A percentile compares a stretch with the other conserved stretches of the same genome.
Conservation (phyloP, 2,113 vertebrate species). For the Phaethornis superciliosus region DNA sequence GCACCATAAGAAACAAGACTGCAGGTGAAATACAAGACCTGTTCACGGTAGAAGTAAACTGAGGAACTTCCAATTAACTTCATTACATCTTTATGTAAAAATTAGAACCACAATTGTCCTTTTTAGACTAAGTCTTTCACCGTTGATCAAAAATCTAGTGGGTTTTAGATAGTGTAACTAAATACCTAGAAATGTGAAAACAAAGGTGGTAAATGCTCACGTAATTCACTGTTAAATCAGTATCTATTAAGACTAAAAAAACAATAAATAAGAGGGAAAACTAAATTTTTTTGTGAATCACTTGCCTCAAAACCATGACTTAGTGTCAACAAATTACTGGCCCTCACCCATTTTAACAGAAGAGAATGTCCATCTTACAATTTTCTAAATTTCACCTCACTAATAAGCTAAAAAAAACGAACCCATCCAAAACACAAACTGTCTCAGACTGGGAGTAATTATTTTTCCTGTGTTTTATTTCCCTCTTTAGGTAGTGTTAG, state of each 20-base stretch:
- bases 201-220: neutral
- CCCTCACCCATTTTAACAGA: neutral
- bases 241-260: neutral
- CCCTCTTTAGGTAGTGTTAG: neutral
- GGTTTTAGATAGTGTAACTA: neutral
- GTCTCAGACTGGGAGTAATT: neutral
- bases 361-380: neutral
- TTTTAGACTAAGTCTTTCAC: neutral
- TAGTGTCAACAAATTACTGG: neutral
- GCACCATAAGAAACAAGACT: neutral
- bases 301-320: neutral
- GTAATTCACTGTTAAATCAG: neutral
- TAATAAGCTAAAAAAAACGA: neutral
- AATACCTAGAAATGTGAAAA: neutral
- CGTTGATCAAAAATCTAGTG: neutral
- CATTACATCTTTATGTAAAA: neutral
- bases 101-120: neutral
- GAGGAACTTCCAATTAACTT: neutral
- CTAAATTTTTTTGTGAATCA: neutral
- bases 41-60: neutral
- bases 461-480: neutral
- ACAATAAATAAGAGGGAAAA: neutral
- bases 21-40: neutral
- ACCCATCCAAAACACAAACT: too few relatives aligned
- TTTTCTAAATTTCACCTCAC: neutral